These are phyloP conservation scores for Meleagris gallopavo DNA, from an alignment of 2,113 vertebrate genomes.

Conservation along the genomic window DNA sequence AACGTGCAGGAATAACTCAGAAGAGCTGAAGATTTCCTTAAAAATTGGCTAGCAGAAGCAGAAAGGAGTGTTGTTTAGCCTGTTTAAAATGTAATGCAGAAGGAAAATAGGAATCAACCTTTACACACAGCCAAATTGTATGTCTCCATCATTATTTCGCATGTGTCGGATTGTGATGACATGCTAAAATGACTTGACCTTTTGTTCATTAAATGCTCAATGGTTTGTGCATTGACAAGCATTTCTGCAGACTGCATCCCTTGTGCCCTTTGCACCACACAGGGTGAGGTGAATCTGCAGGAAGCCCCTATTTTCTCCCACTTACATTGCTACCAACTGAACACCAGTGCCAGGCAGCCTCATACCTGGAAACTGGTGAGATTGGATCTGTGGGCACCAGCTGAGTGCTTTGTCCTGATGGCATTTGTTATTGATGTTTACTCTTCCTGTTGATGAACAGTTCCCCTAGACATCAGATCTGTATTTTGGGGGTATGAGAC, in stretches of 20 bases:
- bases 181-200: conserved; percentile 30
- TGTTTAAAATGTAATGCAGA: background rate
- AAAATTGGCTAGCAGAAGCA: background rate
- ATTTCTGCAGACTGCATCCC: background rate
- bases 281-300: background rate
- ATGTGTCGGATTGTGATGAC: background rate
- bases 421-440: background rate
- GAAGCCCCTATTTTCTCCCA: background rate
- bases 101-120: background rate
- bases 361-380: fast-evolving
- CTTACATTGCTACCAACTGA: fast-evolving
- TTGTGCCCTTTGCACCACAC: background rate
- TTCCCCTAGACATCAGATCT: background rate
- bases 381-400: background rate
- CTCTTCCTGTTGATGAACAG: background rate
- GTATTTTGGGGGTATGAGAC: background rate
- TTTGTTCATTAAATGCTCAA: conserved; percentile 27
- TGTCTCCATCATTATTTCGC: background rate
- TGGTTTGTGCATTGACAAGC: background rate
- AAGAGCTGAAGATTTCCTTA: background rate
- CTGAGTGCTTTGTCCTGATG: background rate
- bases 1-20: background rate
- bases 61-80: background rate
- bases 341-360: background rate
- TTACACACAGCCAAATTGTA: background rate